Base-by-base conservation (phyloP, 2,797 vertebrate species). In the Hippopotamyrus pictus region DNA sequence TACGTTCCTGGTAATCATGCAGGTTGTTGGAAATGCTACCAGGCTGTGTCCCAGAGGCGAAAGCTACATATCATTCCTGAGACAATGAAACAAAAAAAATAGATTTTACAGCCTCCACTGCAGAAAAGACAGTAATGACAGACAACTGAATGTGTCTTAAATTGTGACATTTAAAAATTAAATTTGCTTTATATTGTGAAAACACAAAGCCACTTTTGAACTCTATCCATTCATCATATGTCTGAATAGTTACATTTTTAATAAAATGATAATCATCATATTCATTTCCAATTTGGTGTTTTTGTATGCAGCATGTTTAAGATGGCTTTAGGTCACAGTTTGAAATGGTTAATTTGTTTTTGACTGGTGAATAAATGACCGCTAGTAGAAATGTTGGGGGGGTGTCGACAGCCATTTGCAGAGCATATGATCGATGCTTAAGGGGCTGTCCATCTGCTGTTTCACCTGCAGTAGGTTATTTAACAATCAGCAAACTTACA, bases 401-500 rank as follows among this genome's bases (percentile, higher is more conserved):
- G 88, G 88, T 48, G 90, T 53, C 85, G 29, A 89, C 90, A 86
- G 90, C 89, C 85, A 84, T 89, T 91, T 59, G 82, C 88, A 83
- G 76, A 90, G 89, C 62, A 90, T 92, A 91, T 93, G 92, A 93
- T 92, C 86, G 91, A 93, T 92, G 91, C 90, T 92, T 88, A 91
- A 92, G 90, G 89, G 87, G 88, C 90, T 89, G 88, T 82, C 91
- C 91, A 92, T 92, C 91, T 93, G 92, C 91, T 76, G 90, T 91
- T 93, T 93, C 93, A 93, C 92, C 92, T 93, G 92, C 90, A 91
- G 89, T 89, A 48, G 90, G 93, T 93, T 93, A 93, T 92, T 92
- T 91, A 51, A 91, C 91, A 92, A 92, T 92, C 93, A 92, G 91
- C 92, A 93, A 91, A 91, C 89, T 90, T 89, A 89, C 89, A 92